phyloP scores from a whole-genome alignment of 2,113 vertebrate genomes.

The Neodon shergylaensis region DNA sequence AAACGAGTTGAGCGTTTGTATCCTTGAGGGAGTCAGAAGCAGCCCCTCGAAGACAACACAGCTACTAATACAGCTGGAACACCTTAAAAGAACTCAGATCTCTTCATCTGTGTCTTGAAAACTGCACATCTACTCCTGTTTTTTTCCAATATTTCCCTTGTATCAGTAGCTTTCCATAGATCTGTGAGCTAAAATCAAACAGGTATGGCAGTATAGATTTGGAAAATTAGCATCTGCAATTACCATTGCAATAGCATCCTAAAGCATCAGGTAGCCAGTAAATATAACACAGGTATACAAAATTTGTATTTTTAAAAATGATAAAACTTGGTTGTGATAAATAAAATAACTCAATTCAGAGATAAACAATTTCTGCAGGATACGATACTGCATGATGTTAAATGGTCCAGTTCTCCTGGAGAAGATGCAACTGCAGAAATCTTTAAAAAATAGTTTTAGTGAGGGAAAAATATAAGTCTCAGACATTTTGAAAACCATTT shows the following conservation, averaged over 20 bases:
- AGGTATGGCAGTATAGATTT: neutral
- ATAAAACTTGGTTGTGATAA: constrained; percentile 5
- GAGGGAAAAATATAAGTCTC: neutral
- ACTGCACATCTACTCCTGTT: neutral
- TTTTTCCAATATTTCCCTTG: neutral
- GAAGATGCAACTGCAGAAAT: neutral
- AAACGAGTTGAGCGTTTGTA: neutral
- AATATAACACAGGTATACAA: neutral
- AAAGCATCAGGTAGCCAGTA: constrained; percentile 5
- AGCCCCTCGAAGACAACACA: neutral
- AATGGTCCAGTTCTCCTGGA: neutral
- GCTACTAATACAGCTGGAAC: neutral
- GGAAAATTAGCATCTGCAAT: constrained; percentile 11
- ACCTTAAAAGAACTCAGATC: neutral
- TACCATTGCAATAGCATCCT: neutral
- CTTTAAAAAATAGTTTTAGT: neutral
- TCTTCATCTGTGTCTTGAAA: constrained; percentile 36
- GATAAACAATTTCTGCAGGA: neutral
- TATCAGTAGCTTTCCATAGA: neutral
- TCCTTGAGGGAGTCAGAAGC: neutral
- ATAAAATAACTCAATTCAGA: constrained; percentile 2
- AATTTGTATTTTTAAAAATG: constrained; percentile 31
- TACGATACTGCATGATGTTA: constrained; percentile 10
- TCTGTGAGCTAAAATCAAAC: constrained; percentile 42
- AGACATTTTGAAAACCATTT: constrained; percentile 3